Evolutionary conservation across 2,797 vertebrate genomes (phyloP).

Genomic region (Allobates femoralis): DNA sequence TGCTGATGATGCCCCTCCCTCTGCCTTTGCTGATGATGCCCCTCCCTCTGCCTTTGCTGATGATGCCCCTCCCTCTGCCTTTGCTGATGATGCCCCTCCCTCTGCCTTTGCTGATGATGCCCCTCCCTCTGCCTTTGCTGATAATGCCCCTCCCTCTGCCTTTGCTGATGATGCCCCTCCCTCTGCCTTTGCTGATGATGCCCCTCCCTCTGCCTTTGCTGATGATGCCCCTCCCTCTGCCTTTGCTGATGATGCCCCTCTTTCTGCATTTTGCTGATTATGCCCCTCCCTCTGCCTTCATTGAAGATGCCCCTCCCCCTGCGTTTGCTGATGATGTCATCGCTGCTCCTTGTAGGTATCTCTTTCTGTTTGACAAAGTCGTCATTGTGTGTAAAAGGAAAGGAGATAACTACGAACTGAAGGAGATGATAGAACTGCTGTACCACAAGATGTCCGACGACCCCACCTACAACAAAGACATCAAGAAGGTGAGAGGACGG

Average conservation of each 20-base stretch:
- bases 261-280: too few relatives aligned
- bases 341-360: slow-evolving; percentile 81
- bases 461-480: slow-evolving; percentile 96
- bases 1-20: not conserved
- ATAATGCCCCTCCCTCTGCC: not conserved
- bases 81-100: not conserved
- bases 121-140: too few relatives aligned
- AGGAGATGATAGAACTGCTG: slow-evolving; percentile 95
- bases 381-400: slow-evolving; percentile 97
- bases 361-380: slow-evolving; percentile 98
- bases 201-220: not conserved
- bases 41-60: too few relatives aligned
- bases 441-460: slow-evolving; percentile 96
- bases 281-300: not conserved
- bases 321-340: not conserved
- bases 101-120: not conserved
- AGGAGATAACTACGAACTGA: slow-evolving; percentile 95
- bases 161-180: not conserved
- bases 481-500: slow-evolving; percentile 87
- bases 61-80: not conserved
- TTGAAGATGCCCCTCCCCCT: not conserved
- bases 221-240: not conserved
- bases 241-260: slow-evolving; percentile 68
- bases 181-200: too few relatives aligned
- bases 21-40: not conserved